Evolutionary conservation across 2,113 vertebrate species (phyloP).

Genomic region (Aramus guarauna): DNA sequence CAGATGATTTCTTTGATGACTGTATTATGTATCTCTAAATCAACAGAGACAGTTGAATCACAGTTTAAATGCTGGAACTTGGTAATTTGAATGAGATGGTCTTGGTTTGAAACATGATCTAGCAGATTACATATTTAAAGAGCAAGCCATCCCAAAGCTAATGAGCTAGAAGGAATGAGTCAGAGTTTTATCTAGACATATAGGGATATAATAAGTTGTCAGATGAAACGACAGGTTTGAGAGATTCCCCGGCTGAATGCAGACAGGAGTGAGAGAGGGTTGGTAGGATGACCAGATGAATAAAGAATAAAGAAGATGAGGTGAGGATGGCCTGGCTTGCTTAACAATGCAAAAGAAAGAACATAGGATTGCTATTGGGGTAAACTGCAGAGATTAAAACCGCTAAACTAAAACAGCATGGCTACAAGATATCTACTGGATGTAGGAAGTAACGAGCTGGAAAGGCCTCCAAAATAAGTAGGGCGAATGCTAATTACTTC

Average conservation of each 20-base stretch:
- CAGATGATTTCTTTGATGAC: background rate
- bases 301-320: background rate
- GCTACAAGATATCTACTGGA: background rate
- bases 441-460: background rate
- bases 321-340: background rate
- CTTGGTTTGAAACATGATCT: slow-evolving; percentile 7
- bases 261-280: background rate
- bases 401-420: background rate
- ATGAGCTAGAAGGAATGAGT: slow-evolving; percentile 1
- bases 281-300: background rate
- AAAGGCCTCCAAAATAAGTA: background rate
- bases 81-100: background rate
- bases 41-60: background rate
- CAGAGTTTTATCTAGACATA: background rate
- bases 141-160: background rate
- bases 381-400: background rate
- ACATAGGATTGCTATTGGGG: background rate
- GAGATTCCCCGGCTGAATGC: background rate
- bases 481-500: background rate
- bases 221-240: background rate
- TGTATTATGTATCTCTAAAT: background rate
- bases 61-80: background rate
- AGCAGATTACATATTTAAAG: background rate
- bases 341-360: background rate
- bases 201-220: background rate